A percentile compares a stretch with the other conserved stretches of the same genome.
These are phyloP conservation scores for Coleophora deauratella DNA, from an alignment of 2,888 invertebrate species.

Conservation along the genomic window DNA sequence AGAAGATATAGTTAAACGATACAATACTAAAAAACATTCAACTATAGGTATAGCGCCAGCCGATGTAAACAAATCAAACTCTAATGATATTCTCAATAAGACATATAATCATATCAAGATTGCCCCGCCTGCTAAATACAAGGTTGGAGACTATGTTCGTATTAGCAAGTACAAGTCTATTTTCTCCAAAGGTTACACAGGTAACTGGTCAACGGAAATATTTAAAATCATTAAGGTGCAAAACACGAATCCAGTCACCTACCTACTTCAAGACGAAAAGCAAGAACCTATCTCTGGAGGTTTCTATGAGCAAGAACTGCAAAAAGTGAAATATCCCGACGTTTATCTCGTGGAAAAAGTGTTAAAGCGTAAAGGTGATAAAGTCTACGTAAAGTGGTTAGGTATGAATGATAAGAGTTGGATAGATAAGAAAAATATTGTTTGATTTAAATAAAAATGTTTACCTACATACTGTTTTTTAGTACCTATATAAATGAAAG, in stretches of 20 bases:
- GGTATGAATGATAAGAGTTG: conserved; percentile 26
- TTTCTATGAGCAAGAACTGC: conserved; percentile 24
- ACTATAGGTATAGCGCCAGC: neutral
- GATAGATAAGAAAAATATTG: conserved; percentile 14
- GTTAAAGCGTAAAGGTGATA: conserved; percentile 18
- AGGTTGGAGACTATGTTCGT: conserved; percentile 17
- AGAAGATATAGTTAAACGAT: neutral
- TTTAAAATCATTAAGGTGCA: conserved; percentile 18
- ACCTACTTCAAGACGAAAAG: neutral
- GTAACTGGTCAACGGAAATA: conserved; percentile 26
- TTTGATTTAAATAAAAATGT: neutral
- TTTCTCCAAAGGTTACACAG: conserved; percentile 23
- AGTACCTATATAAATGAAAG: too few relatives aligned
- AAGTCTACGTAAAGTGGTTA: conserved; percentile 25
- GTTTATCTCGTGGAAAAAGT: conserved; percentile 20
- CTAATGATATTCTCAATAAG: neutral
- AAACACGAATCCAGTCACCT: neutral
- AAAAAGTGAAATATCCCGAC: neutral
- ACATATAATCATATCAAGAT: neutral
- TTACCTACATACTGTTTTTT: too few relatives aligned
- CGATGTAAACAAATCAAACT: neutral
- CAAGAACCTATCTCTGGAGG: neutral
- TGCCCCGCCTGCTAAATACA: neutral
- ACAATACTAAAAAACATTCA: neutral
- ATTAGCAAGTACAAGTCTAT: conserved; percentile 19